phyloP scores from a whole-genome alignment of 2,113 vertebrate genomes.

The Podiceps cristatus region DNA sequence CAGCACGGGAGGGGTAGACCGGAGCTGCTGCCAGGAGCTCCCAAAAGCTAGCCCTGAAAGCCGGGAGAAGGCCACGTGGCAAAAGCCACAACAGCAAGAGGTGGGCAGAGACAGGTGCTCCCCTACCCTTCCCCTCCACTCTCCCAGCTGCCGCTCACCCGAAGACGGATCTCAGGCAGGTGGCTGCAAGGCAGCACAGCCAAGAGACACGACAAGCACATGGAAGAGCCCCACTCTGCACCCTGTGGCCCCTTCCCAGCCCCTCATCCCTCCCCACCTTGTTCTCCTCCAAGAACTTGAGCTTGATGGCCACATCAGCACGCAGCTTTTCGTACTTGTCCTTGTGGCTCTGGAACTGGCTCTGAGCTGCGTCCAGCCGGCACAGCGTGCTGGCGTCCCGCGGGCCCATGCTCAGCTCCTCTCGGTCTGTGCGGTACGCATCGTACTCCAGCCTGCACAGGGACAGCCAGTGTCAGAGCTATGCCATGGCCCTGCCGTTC shows the following conservation, averaged over 20 bases:
- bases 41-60: no score
- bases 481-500: not conserved
- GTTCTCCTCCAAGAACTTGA: slow-evolving; percentile 98
- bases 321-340: slow-evolving; percentile 95
- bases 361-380: slow-evolving; percentile 89
- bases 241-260: not conserved
- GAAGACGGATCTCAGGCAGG: fast-evolving
- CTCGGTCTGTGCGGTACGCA: slow-evolving; percentile 94
- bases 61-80: fast-evolving
- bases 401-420: slow-evolving; percentile 92
- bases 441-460: slow-evolving; percentile 90
- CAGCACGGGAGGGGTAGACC: not conserved
- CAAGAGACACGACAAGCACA: not conserved
- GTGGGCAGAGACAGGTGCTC: not conserved
- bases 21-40: not conserved
- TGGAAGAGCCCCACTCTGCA: fast-evolving
- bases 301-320: slow-evolving; percentile 92
- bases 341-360: slow-evolving; percentile 91
- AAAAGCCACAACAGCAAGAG: not conserved
- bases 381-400: slow-evolving; percentile 87
- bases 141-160: not conserved
- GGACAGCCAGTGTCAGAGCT: not conserved
- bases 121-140: not conserved
- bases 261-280: slow-evolving; percentile 77
- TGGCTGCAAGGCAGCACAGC: fast-evolving